Conservation (phyloP, 2,797 vertebrate genomes). For the Diplodus puntazzo region DNA sequence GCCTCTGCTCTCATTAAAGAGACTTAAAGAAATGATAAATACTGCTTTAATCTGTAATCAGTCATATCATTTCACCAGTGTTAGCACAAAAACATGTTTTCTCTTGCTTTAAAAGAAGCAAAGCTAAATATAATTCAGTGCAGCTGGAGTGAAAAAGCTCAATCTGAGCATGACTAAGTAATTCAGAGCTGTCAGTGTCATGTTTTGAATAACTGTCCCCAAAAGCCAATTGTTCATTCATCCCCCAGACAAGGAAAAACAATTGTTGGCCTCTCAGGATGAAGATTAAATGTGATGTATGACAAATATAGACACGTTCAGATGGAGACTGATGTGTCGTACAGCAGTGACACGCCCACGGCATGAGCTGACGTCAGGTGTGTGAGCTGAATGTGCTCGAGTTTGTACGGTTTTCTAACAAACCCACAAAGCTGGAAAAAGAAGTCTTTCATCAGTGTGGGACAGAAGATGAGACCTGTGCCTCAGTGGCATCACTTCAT, state of each 20-base stretch:
- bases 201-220: conserved; percentile 19
- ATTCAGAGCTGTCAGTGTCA: conserved; percentile 17
- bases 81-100: background rate
- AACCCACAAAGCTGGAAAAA: background rate
- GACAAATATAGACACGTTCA: conserved; percentile 15
- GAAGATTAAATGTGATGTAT: conserved; percentile 35
- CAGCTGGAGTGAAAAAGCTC: conserved; percentile 12
- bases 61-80: background rate
- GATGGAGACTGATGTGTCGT: background rate
- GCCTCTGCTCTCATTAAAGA: background rate
- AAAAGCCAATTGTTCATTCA: conserved; percentile 7
- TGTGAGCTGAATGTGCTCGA: background rate
- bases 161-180: conserved; percentile 10
- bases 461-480: background rate
- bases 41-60: conserved; percentile 11
- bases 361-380: background rate
- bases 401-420: background rate
- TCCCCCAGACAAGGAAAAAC: conserved; percentile 29
- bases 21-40: background rate
- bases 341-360: background rate
- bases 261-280: background rate
- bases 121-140: conserved; percentile 10
- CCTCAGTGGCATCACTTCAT: background rate
- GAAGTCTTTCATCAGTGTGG: conserved; percentile 36
- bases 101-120: background rate